Percentiles rank a stretch among this genome's conserved stretches.
These are phyloP conservation scores for Cephus spinipes DNA, from an alignment of 2,888 invertebrate species.

Conservation along the genomic window DNA sequence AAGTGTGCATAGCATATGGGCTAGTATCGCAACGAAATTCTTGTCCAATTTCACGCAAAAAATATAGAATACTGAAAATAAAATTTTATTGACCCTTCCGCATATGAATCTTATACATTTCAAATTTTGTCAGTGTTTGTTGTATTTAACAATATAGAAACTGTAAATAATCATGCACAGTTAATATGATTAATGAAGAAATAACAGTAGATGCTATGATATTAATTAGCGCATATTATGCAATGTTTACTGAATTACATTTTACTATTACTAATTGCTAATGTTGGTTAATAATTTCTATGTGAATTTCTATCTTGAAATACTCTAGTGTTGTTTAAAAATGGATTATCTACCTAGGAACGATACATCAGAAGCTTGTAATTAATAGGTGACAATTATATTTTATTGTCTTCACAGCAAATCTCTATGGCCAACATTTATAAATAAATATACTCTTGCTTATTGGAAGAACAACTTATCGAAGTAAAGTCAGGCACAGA, in stretches of 20 bases:
- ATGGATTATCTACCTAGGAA: not conserved
- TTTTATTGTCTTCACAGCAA: not conserved
- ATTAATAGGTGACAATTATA: not conserved
- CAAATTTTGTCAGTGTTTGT: not conserved
- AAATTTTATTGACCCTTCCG: not conserved
- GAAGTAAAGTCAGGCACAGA: not conserved
- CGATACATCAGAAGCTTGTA: not conserved
- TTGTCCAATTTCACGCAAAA: not conserved
- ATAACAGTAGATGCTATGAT: too few relatives aligned
- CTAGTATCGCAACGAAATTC: not conserved
- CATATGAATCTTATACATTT: not conserved
- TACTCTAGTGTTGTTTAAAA: not conserved
- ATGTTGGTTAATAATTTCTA: too few relatives aligned
- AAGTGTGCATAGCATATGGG: not conserved
- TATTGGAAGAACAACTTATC: not conserved
- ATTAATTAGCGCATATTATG: too few relatives aligned
- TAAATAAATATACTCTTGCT: not conserved
- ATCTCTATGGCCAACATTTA: not conserved
- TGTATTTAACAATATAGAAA: too few relatives aligned
- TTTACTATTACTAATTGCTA: too few relatives aligned
- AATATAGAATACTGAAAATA: not conserved
- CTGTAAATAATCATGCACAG: too few relatives aligned
- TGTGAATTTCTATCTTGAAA: too few relatives aligned
- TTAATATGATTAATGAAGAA: too few relatives aligned
- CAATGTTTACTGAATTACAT: too few relatives aligned